Base-by-base conservation (phyloP, 2,888 invertebrate genomes). In the Pecten maximus region DNA sequence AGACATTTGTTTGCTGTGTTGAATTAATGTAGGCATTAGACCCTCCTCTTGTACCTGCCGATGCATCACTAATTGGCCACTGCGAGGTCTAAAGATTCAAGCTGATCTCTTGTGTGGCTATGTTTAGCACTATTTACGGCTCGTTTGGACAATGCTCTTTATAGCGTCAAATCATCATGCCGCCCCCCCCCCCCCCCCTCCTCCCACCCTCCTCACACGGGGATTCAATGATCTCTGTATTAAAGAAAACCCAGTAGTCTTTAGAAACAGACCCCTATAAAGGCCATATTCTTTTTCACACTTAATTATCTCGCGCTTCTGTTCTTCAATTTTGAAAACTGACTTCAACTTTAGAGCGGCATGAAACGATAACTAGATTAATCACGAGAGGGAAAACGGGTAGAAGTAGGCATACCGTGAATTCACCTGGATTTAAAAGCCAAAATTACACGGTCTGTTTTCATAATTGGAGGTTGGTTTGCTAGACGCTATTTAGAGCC, bases 201-300 rank as follows among this genome's bases (percentile, higher is more conserved):
- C 44, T 54, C 23, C 23, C n/a, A 2, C 54, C 54, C n/a, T n/a
- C 0, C 54, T 23, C 54, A 54, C 54, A 54, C n/a, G 54, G 54
- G 74, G 4, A 74, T 28, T 12, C 74, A 74, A 23, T 74, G 8
- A 40, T 40, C 50, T 88, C 39, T n/a, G 35, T 40, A 60, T 40
- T 40, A 54, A 40, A 74, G 40, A 74, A 40, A 89, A 74, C 40
- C 44, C 74, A 74, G 40, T 40, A n/a, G 40, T 50, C 86, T 89
- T 74, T 50, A 88, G 60, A 39, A 35, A 88, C 35, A 19, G n/a
- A 28, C 88, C 28, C 35, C 44, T 16, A 40, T 88, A 91, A 60
- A 87, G 88, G 90, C 91, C 91, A 91, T 91, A 91, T 91, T 91
- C 90, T 91, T 91, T 91, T 91, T 91, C 91, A 91, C 91, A 90